These are phyloP conservation scores for Pseudopipra pipra DNA, from an alignment of 2,113 vertebrate genomes.

Conservation along the genomic window DNA sequence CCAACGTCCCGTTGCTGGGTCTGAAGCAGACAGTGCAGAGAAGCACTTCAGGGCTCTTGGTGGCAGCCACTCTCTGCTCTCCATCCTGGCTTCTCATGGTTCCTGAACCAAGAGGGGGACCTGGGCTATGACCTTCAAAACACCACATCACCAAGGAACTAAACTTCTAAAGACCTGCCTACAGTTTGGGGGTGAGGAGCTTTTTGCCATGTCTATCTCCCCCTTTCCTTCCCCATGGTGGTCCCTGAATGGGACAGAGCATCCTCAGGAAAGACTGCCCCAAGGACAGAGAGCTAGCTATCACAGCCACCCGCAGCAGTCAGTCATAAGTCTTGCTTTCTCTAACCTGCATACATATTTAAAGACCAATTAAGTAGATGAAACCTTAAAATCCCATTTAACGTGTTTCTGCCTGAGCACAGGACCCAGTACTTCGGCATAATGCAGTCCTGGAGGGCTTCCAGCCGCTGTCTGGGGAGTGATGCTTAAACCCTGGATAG, in stretches of 20 bases:
- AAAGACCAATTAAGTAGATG: not conserved
- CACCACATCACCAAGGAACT: not conserved
- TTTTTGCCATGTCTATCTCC: not conserved
- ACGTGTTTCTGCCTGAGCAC: not conserved
- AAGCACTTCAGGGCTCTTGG: not conserved
- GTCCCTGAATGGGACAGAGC: not conserved
- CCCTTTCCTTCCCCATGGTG: no score
- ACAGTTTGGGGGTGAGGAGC: not conserved
- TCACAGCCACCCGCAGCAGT: not conserved
- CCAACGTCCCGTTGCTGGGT: fast-evolving
- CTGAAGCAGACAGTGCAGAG: not conserved
- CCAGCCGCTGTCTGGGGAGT: not conserved
- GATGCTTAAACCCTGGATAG: not conserved
- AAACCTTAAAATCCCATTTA: not conserved
- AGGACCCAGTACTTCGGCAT: not conserved
- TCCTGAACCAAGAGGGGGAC: not conserved
- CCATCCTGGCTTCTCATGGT: not conserved
- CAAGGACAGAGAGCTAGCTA: not conserved
- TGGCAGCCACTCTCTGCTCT: not conserved
- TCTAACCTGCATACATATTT: conserved; percentile 19
- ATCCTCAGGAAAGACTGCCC: not conserved
- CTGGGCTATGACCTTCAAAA: not conserved
- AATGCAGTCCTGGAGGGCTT: not conserved
- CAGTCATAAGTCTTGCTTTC: not conserved
- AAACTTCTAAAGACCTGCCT: not conserved